phyloP scores from a whole-genome alignment of 2,113 vertebrate genomes.

The Silurus glanis region DNA sequence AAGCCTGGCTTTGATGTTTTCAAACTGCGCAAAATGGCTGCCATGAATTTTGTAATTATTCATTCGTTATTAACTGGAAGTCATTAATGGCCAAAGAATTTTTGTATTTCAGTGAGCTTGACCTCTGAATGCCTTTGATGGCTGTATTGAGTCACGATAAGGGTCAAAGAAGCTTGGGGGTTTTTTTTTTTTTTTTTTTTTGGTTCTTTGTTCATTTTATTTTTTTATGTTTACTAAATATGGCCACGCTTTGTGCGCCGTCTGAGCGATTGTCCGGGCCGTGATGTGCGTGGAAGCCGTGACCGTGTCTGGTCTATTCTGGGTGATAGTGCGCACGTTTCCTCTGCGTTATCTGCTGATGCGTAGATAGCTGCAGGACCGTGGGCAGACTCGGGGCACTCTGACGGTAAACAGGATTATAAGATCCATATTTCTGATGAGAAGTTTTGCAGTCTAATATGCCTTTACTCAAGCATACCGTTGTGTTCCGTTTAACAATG shows the following conservation, averaged over 20 bases:
- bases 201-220: background rate
- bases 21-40: background rate
- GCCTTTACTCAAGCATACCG: background rate
- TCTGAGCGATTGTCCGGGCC: constrained; percentile 1
- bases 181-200: background rate
- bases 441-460: background rate
- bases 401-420: constrained; percentile 12
- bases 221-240: background rate
- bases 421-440: constrained; percentile 45
- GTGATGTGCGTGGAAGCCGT: constrained; percentile 15
- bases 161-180: background rate
- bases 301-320: constrained; percentile 32
- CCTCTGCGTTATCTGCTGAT: constrained; percentile 35
- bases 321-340: constrained; percentile 37
- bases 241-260: background rate
- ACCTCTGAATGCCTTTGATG: background rate
- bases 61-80: constrained; percentile 7
- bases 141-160: background rate
- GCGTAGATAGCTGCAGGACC: constrained; percentile 33
- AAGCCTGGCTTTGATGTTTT: background rate
- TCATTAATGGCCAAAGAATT: background rate
- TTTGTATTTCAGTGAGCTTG: background rate
- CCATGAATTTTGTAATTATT: background rate
- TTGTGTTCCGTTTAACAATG: constrained; percentile 17
- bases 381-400: constrained; percentile 20